Conservation (phyloP, 2,797 vertebrate species). For the Mastacembelus armatus region DNA sequence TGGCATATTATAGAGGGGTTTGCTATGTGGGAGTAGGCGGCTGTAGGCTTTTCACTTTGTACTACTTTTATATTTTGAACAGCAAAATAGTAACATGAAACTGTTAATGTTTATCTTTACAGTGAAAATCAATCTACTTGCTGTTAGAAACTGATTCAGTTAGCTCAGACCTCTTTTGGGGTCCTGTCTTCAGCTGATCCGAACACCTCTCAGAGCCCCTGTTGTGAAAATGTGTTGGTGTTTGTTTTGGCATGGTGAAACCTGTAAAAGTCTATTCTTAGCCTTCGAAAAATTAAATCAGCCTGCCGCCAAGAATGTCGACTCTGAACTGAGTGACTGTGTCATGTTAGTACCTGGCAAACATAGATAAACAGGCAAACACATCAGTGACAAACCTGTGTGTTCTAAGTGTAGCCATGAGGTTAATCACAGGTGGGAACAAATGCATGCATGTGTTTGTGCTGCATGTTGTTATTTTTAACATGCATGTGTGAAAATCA, state of each 20-base stretch:
- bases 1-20: constrained; percentile 31
- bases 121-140: constrained; percentile 13
- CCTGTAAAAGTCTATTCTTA: constrained; percentile 76
- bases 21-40: constrained; percentile 19
- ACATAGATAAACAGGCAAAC: constrained; percentile 48
- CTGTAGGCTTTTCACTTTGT: neutral
- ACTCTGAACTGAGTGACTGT: constrained; percentile 68
- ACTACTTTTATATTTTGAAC: constrained; percentile 13
- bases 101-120: constrained; percentile 20
- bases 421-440: constrained; percentile 46
- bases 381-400: constrained; percentile 42
- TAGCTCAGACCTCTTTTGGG: constrained; percentile 20
- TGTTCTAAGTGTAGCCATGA: constrained; percentile 45
- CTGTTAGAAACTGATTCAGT: constrained; percentile 11
- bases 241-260: constrained; percentile 70
- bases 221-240: constrained; percentile 63
- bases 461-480: constrained; percentile 28
- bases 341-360: constrained; percentile 47
- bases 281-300: constrained; percentile 62
- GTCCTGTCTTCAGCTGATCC: constrained; percentile 29
- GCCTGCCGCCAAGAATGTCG: constrained; percentile 50
- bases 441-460: constrained; percentile 45
- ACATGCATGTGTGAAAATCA: constrained; percentile 25
- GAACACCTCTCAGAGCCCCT: constrained; percentile 52
- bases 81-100: constrained; percentile 11